These are phyloP conservation scores for Fukomys damarensis DNA, from an alignment of 2,113 vertebrate species.

Conservation along the genomic window DNA sequence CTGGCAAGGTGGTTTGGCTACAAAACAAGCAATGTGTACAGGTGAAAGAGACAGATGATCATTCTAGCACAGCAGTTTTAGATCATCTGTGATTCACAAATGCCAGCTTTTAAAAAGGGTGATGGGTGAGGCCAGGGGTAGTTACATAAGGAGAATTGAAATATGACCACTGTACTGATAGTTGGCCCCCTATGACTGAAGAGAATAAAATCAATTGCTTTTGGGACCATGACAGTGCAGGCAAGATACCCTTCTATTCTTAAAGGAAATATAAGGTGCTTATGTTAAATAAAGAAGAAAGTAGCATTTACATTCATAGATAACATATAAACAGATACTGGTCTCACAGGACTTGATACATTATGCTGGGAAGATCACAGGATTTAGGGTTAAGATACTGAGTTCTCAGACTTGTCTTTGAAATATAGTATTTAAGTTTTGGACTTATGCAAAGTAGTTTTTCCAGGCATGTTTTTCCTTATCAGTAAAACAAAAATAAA, in stretches of 20 bases:
- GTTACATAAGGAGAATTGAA: not conserved
- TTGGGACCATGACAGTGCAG: not conserved
- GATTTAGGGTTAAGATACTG: not conserved
- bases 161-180: not conserved
- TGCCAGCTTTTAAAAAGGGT: not conserved
- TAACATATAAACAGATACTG: not conserved
- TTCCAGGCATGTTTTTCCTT: not conserved
- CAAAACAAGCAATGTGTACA: not conserved
- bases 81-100: not conserved
- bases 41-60: not conserved
- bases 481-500: not conserved
- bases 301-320: not conserved
- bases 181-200: not conserved
- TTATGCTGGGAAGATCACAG: not conserved
- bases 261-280: not conserved
- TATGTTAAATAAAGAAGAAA: not conserved
- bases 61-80: not conserved
- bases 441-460: not conserved
- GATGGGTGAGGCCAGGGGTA: not conserved
- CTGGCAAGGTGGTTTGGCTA: not conserved
- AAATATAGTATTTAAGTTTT: not conserved
- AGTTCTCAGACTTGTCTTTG: not conserved
- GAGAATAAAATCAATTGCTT: not conserved
- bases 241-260: not conserved
- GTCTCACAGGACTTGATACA: not conserved